These are phyloP conservation scores for Adelognathus sp. DNA, from an alignment of 2,888 invertebrate genomes.

Conservation along the genomic window DNA sequence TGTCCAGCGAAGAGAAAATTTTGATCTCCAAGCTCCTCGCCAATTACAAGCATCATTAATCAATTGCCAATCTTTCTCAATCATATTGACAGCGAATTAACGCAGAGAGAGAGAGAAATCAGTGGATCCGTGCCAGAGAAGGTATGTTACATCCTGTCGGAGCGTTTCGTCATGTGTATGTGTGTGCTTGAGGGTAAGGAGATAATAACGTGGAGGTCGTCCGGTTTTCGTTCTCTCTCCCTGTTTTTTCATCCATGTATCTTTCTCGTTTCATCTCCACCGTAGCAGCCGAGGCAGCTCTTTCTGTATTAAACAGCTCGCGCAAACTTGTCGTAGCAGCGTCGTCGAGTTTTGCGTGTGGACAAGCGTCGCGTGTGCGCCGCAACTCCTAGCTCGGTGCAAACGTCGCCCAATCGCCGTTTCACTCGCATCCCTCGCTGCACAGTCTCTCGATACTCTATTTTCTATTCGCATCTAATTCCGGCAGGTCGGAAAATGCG, in stretches of 20 bases:
- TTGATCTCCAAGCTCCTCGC: too few species aligned
- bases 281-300: background rate
- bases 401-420: background rate
- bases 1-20: too few species aligned
- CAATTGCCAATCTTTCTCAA: background rate
- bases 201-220: constrained; percentile 59
- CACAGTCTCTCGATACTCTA: constrained; percentile 66
- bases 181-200: constrained; percentile 53
- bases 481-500: constrained; percentile 63
- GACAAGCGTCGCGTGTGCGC: background rate
- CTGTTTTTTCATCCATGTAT: background rate
- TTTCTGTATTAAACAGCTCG: constrained; percentile 30
- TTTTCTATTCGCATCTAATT: constrained; percentile 75
- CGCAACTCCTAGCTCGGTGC: background rate
- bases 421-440: constrained; percentile 8
- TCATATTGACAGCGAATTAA: background rate
- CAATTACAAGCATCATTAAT: too few species aligned
- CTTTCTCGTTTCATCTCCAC: constrained; percentile 23
- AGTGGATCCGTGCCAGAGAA: constrained; percentile 18
- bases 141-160: constrained; percentile 5
- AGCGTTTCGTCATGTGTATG: constrained; percentile 37
- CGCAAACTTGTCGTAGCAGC: background rate
- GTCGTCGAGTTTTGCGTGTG: background rate
- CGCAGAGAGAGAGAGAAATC: too few species aligned
- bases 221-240: constrained; percentile 45